These are phyloP conservation scores for Lophius piscatorius DNA, from an alignment of 2,113 vertebrate species.

Conservation along the genomic window DNA sequence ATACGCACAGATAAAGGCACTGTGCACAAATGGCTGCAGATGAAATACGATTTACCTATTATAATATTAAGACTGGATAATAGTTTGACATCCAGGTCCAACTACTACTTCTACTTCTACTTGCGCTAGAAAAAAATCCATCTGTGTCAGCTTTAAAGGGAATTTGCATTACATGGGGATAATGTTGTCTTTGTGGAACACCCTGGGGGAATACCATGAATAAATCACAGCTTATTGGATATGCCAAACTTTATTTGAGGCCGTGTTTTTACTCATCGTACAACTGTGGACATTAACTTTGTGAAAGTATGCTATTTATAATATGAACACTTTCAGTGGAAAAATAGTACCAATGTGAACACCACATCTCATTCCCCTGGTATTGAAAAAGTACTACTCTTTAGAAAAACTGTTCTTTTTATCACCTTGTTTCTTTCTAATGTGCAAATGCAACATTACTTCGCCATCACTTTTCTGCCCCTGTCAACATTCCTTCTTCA, in stretches of 20 bases:
- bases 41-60: conserved; percentile 57
- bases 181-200: conserved; percentile 20
- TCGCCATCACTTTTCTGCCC: conserved; percentile 4
- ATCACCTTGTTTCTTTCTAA: conserved; percentile 46
- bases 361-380: conserved; percentile 22
- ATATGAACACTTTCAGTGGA: not conserved
- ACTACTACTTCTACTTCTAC: conserved; percentile 21
- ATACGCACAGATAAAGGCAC: conserved; percentile 38
- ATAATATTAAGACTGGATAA: conserved; percentile 26
- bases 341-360: conserved; percentile 12
- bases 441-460: conserved; percentile 27
- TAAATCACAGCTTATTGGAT: conserved; percentile 37
- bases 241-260: conserved; percentile 19
- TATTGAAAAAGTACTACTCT: conserved; percentile 15
- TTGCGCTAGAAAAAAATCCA: conserved; percentile 27
- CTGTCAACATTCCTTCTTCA: not conserved
- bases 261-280: conserved; percentile 20
- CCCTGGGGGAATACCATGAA: conserved; percentile 19
- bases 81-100: conserved; percentile 22
- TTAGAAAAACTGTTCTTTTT: conserved; percentile 45
- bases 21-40: conserved; percentile 37
- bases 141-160: conserved; percentile 29
- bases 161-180: conserved; percentile 29
- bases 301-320: conserved; percentile 1
- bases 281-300: conserved; percentile 26